These are phyloP conservation scores for Brachirus orientalis DNA, from an alignment of 2,113 vertebrate genomes.

Conservation along the genomic window DNA sequence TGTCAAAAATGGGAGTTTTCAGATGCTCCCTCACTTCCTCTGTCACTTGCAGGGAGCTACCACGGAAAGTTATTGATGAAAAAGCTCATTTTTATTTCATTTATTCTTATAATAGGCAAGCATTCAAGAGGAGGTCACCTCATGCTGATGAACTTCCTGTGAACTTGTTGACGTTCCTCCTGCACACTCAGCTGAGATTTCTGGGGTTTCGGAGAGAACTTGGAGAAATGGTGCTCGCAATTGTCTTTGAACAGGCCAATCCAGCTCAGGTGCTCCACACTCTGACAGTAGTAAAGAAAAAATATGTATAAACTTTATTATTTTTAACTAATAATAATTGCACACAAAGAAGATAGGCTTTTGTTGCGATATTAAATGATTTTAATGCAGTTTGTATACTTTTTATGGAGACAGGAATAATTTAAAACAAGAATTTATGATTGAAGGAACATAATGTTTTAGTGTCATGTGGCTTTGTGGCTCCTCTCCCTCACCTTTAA, in stretches of 20 bases:
- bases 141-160: constrained; percentile 67
- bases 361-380: too few species aligned
- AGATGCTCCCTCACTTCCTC: constrained; percentile 73
- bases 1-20: constrained; percentile 72
- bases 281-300: constrained; percentile 38
- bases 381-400: too few species aligned
- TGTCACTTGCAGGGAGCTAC: constrained; percentile 69
- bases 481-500: too few species aligned
- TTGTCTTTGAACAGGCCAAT: constrained; percentile 73
- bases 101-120: neutral
- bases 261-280: constrained; percentile 75
- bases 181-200: constrained; percentile 35
- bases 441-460: too few species aligned
- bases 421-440: too few species aligned
- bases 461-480: too few species aligned
- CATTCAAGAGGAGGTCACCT: constrained; percentile 42
- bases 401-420: too few species aligned
- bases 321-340: too few species aligned
- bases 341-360: too few species aligned
- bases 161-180: constrained; percentile 64
- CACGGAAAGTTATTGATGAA: neutral
- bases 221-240: constrained; percentile 29
- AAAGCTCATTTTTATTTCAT: neutral
- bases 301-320: too few species aligned
- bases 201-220: constrained; percentile 28